Base-by-base conservation (phyloP, 2,113 vertebrate species). In the Baryphthengus martii region DNA sequence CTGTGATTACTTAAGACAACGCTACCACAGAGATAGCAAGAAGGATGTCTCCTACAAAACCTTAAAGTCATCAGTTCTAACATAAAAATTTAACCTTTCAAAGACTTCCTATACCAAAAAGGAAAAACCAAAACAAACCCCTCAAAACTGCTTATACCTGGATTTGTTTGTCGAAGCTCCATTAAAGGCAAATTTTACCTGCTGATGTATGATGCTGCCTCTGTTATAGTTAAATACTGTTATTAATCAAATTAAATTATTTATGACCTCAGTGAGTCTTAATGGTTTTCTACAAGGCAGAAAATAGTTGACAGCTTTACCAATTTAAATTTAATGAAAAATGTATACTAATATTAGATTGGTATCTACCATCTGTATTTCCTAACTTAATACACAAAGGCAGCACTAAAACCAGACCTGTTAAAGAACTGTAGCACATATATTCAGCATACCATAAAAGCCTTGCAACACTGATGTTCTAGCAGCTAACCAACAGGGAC, bases 211-310 rank as follows among this genome's bases (percentile, higher is more conserved):
- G 44, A 50, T 85, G 25, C 29, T 82, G n/a, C 66, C 62, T 76
- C 92, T 87, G 86, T 82, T 66, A 83, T 49, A 95, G 88, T 91
- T 92, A 92, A 94, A 78, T 78, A 86, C 91, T 77, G 90, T 89
- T 89, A 97, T 96, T 97, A 97, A 98, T 97, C 95, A 97, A 94
- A 81, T 93, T 95, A 96, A 93, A 84, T 93, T 67, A 97, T 96
- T 97, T 92, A 93, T 23, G 63, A 96, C 73, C 92, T 95, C 96
- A 95, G 81, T 9, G 4, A 95, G 62, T 65, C 79, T 96, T 90
- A 94, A 91, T 31, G 78, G 37, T 28, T 94, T 75, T 33, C 56
- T 85, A 92, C 52, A 83, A 92, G 24, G 56, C 74, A 89, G 26
- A 93, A 89, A 79, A 88, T 35, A 91, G 71, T 93, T 94, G 94